Evolutionary conservation across 2,888 invertebrate genomes (phyloP).

Genomic region (Corbicula japonica): DNA sequence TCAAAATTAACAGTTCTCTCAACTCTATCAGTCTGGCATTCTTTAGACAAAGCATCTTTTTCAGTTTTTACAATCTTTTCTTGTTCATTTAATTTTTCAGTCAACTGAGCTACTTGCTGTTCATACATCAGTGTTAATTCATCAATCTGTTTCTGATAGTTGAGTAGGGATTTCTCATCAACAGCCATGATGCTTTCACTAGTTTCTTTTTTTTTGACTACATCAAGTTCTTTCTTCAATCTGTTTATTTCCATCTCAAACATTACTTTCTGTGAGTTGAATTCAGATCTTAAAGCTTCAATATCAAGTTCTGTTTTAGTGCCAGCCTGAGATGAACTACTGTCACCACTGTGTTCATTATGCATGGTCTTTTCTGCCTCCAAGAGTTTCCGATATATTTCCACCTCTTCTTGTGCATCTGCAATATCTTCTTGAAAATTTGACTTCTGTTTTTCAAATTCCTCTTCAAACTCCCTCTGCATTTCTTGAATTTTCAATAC

Average conservation of each 20-base stretch:
- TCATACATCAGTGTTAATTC: slow-evolving; percentile 4
- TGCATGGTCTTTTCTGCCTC: slow-evolving; percentile 44
- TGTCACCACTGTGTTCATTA: background rate
- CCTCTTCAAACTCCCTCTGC: slow-evolving; percentile 44
- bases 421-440: slow-evolving; percentile 50
- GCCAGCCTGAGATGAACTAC: background rate
- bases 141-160: no score
- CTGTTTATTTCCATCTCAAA: background rate
- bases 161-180: no score
- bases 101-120: background rate
- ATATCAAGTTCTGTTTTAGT: background rate
- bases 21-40: slow-evolving; percentile 8
- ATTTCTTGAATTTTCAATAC: slow-evolving; percentile 46
- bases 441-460: slow-evolving; percentile 55
- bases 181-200: no score
- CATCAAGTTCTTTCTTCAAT: slow-evolving; percentile 15
- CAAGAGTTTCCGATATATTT: slow-evolving; percentile 49
- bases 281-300: background rate
- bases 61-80: background rate
- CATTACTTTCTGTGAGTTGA: background rate
- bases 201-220: no score
- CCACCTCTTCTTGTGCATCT: slow-evolving; percentile 55
- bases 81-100: background rate
- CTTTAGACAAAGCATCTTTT: background rate
- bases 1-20: slow-evolving; percentile 30